Evolutionary conservation across 2,888 invertebrate genomes (phyloP), one percentile per base, ranked within the genome.

Genomic region (Aphelenchoides bicaudatus): DNA sequence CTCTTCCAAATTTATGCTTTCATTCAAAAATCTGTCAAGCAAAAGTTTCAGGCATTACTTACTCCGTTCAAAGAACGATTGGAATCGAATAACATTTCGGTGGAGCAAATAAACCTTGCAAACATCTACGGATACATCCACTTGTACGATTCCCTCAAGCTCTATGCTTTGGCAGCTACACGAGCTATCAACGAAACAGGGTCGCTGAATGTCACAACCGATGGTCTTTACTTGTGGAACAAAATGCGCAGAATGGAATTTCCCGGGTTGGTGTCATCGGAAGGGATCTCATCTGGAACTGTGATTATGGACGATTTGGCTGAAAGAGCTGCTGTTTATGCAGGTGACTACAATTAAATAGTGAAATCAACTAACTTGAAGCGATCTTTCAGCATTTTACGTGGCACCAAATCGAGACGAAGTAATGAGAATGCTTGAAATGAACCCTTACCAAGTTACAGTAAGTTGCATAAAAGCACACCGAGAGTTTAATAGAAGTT

Each of bases 71-170:
- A 62, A 21, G 75, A 77, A 50, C 58, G 68, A 23, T 48, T 77
- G 5, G 73, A 78, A 56, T 60, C 71, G 1, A 68, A 70, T 50
- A 74, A 74, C 31, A 49, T 75, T 49, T 56, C 66, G 2, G 62
- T 68, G 16, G 70, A 71, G 19, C 72, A 77, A 21, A 49, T 77
- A 48, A 76, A 77, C 59, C 55, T 75, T 68, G 63, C 58, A 47
- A 75, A 75, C 53, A 67, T 77, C 51, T 77, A 76, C 64, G 76
- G 76, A 2, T 75, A 77, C 59, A 66, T 75, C 16, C 75, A 78
- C 56, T 60, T 78, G n/a, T 77, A 73, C 59, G 75, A 77, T 55
- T 66, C 77, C 5, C 59, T 77, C 13, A 65, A 75, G 48, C 56
- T 78, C 30, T 77, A 77, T 56, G 71, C 72, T 1, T 53, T 78